These are phyloP conservation scores for Capitulum mitella DNA, from an alignment of 2,888 invertebrate genomes.

Conservation along the genomic window DNA sequence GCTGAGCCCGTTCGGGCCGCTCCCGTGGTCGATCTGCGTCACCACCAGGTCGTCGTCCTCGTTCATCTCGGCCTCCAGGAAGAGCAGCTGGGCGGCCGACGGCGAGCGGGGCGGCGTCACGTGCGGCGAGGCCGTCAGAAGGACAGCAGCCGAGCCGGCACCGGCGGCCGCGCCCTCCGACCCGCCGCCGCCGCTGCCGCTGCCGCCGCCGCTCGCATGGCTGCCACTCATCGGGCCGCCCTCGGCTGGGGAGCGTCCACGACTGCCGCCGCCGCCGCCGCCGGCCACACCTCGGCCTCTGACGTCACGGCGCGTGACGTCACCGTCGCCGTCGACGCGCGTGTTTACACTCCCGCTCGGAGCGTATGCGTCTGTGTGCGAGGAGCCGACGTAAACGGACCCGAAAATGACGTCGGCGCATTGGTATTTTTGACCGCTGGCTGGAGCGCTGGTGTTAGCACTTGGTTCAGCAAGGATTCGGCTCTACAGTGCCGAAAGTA, in stretches of 20 bases:
- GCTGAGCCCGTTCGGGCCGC: constrained; percentile 33
- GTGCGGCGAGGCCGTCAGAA: constrained; percentile 46
- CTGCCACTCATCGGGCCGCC: background rate
- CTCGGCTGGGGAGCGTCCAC: background rate
- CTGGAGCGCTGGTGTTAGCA: too few relatives aligned
- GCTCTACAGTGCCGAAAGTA: too few relatives aligned
- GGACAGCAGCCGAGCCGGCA: constrained; percentile 23
- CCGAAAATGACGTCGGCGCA: too few relatives aligned
- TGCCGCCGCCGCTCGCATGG: background rate
- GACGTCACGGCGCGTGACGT: constrained; percentile 9
- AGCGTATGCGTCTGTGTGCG: too few relatives aligned
- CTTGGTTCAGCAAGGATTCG: too few relatives aligned
- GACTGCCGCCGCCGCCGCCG: background rate
- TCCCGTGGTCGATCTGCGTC: constrained; percentile 30
- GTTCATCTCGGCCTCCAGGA: constrained; percentile 36
- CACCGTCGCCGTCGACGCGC: background rate
- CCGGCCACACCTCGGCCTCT: background rate
- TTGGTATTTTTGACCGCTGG: too few relatives aligned
- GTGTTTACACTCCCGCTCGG: background rate
- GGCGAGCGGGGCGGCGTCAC: constrained; percentile 55
- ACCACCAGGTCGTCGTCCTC: constrained; percentile 38
- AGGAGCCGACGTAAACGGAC: background rate
- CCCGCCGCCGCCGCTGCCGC: background rate
- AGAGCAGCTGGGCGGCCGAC: constrained; percentile 52
- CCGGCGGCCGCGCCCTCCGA: background rate